A percentile compares a stretch with the other conserved stretches of the same genome.
These are phyloP conservation scores for Cacoxenus indagator DNA, from an alignment of 2,888 invertebrate genomes.

Conservation along the genomic window DNA sequence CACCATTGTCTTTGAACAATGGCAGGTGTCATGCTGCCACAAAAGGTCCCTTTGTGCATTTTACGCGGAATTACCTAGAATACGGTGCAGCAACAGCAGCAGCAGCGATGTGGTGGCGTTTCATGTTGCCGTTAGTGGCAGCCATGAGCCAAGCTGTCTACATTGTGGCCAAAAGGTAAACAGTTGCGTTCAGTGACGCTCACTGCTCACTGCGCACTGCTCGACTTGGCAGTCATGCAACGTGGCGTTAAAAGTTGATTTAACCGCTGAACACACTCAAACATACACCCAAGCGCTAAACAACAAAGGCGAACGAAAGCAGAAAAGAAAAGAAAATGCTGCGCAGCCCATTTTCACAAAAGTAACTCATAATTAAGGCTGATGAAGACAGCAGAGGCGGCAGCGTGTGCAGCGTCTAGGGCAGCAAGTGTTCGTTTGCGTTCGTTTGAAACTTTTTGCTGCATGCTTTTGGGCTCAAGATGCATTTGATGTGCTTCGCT, in stretches of 20 bases:
- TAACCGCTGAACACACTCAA: constrained; percentile 41
- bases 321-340: background rate
- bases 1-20: constrained; percentile 55
- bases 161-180: constrained; percentile 58
- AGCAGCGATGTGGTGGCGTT: background rate
- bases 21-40: constrained; percentile 54
- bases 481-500: no score
- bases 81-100: constrained; percentile 37
- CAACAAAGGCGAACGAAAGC: background rate
- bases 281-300: constrained; percentile 22
- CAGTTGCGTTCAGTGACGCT: constrained; percentile 31
- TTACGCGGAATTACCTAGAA: constrained; percentile 60
- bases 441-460: no score
- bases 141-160: constrained; percentile 51
- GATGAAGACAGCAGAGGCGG: constrained; percentile 31
- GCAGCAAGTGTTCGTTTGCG: background rate
- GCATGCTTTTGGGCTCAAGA: constrained; percentile 10
- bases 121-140: background rate
- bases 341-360: constrained; percentile 43
- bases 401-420: background rate
- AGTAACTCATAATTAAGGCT: constrained; percentile 61
- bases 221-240: background rate
- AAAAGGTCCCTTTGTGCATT: constrained; percentile 56
- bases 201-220: background rate
- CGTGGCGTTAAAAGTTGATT: constrained; percentile 43